These are phyloP conservation scores for Muraenolepis orangiensis DNA, from an alignment of 2,797 vertebrate genomes.

Conservation along the genomic window DNA sequence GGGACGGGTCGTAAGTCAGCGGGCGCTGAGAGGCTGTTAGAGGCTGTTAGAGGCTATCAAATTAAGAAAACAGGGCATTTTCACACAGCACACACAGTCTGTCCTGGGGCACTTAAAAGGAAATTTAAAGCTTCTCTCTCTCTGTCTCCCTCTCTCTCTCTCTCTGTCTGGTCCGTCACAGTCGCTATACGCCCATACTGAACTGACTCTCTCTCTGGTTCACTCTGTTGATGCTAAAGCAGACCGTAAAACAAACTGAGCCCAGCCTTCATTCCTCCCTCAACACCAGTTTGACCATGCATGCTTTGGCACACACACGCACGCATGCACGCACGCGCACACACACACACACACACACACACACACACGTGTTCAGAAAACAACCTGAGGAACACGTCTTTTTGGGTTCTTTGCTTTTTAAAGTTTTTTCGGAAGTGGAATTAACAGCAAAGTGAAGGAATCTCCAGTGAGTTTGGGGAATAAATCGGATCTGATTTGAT, in stretches of 20 bases:
- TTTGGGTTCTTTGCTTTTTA: no score
- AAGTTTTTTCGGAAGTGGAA: no score
- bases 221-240: background rate
- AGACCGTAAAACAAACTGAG: background rate
- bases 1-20: conserved; percentile 70
- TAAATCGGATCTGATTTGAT: background rate
- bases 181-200: background rate
- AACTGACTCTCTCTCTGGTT: background rate
- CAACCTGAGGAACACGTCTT: no score
- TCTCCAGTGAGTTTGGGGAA: no score
- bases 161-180: background rate
- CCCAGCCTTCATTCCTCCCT: background rate
- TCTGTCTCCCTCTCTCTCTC: conserved; percentile 15
- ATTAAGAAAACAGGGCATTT: conserved; percentile 76
- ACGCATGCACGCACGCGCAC: background rate
- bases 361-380: background rate
- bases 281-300: background rate
- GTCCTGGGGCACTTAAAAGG: conserved; percentile 57
- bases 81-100: conserved; percentile 62
- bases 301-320: background rate
- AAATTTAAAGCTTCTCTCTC: conserved; percentile 63
- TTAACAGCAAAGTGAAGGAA: no score
- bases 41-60: conserved; percentile 73
- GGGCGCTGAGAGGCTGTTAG: conserved; percentile 59
- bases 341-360: background rate